A percentile compares a stretch with the other conserved stretches of the same genome.
These are phyloP conservation scores for Melanotaenia boesemani DNA, from an alignment of 2,797 vertebrate genomes.

Conservation along the genomic window DNA sequence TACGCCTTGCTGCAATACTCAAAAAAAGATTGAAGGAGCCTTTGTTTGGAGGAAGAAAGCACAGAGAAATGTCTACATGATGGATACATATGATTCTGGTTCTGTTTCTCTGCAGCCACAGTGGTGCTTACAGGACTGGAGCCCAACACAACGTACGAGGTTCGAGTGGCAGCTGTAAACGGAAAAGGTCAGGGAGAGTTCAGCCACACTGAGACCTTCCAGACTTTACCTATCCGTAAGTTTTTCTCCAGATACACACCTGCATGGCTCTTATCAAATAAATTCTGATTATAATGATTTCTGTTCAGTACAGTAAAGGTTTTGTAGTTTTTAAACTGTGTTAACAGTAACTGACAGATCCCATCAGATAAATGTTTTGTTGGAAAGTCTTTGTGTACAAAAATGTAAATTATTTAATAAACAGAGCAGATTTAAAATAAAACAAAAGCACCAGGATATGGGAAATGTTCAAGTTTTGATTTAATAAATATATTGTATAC, in stretches of 20 bases:
- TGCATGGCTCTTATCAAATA: background rate
- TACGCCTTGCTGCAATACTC: background rate
- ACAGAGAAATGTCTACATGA: background rate
- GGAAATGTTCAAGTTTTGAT: slow-evolving; percentile 8
- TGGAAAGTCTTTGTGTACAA: background rate
- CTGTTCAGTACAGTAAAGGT: slow-evolving; percentile 1
- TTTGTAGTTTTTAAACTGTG: slow-evolving; percentile 2
- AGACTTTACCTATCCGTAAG: slow-evolving; percentile 97
- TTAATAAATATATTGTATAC: slow-evolving; percentile 2
- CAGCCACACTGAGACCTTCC: slow-evolving; percentile 94
- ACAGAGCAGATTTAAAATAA: slow-evolving; percentile 4
- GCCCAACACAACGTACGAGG: slow-evolving; percentile 97
- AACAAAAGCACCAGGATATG: background rate
- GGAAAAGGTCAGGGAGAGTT: slow-evolving; percentile 98
- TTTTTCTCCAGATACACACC: background rate
- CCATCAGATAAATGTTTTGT: background rate
- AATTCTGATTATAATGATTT: slow-evolving; percentile 1
- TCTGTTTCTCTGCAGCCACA: slow-evolving; percentile 80
- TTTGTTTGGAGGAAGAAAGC: background rate
- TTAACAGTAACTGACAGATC: slow-evolving; percentile 16
- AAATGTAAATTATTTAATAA: background rate
- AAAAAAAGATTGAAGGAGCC: background rate
- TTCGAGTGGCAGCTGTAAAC: slow-evolving; percentile 95
- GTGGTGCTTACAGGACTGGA: slow-evolving; percentile 93
- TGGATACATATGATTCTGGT: slow-evolving; percentile 14